These are phyloP conservation scores for Brachystomella parvula DNA, from an alignment of 1,140 invertebrate genomes.

Conservation along the genomic window DNA sequence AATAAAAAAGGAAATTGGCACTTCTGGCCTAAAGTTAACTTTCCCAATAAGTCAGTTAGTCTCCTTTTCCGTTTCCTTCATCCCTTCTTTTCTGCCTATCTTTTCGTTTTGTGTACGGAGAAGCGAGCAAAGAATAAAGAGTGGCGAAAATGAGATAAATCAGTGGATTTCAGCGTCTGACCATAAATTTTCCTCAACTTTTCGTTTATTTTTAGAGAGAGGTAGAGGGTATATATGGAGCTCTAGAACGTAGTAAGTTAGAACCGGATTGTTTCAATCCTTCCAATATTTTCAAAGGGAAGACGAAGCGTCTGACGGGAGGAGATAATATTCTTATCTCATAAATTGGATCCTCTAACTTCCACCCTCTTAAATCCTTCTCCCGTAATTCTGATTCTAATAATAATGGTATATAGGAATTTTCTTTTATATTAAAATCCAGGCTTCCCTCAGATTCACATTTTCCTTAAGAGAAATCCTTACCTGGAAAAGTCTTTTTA, in stretches of 20 bases:
- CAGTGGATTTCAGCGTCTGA: conserved; percentile 24
- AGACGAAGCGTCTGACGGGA: neutral
- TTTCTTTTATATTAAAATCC: no score
- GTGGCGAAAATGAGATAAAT: conserved; percentile 35
- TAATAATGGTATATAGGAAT: no score
- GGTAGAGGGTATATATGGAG: no score
- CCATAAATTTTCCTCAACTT: conserved; percentile 31
- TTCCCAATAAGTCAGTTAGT: conserved; percentile 31
- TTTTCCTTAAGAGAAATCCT: neutral
- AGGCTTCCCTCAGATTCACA: no score
- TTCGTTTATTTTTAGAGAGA: no score
- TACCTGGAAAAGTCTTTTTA: conserved; percentile 4
- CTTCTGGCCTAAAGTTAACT: conserved; percentile 23
- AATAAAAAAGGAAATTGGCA: conserved; percentile 17
- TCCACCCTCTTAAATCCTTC: conserved; percentile 5
- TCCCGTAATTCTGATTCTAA: no score
- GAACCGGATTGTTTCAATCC: neutral
- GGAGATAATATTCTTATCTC: neutral
- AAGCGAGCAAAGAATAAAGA: conserved; percentile 16
- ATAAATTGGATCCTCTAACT: neutral
- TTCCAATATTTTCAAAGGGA: neutral
- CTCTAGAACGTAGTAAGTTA: neutral
- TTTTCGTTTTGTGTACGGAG: neutral
- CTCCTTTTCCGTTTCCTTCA: neutral
- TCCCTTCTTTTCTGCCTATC: neutral